A percentile compares a stretch with the other conserved stretches of the same genome.
Evolutionary conservation across 2,888 invertebrate genomes (phyloP).

Genomic region (Andrena chrysosceles): DNA sequence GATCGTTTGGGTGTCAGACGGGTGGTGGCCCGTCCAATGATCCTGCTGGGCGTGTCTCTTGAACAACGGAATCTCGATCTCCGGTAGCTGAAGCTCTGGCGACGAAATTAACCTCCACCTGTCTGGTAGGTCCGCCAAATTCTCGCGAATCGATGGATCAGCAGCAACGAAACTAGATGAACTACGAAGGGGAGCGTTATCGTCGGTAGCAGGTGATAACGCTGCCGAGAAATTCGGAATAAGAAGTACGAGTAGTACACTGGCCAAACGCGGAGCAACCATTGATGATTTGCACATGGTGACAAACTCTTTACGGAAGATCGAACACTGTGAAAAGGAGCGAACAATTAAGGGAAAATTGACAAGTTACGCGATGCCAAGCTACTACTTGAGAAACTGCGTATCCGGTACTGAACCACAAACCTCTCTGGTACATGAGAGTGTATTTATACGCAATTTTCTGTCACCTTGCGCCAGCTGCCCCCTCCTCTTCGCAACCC

Average conservation of each 20-base stretch:
- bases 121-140: background rate
- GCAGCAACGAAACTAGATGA: background rate
- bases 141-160: background rate
- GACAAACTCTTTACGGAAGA: background rate
- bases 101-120: constrained; percentile 10
- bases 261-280: background rate
- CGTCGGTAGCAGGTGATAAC: background rate
- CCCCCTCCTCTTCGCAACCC: background rate
- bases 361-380: constrained; percentile 10
- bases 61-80: constrained; percentile 29
- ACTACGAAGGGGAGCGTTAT: background rate
- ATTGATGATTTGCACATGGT: background rate
- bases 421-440: constrained; percentile 13
- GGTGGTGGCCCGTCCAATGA: too few relatives aligned
- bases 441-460: constrained; percentile 34
- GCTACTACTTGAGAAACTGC: background rate
- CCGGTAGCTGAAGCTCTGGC: background rate
- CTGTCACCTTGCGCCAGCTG: constrained; percentile 8
- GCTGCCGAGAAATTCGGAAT: background rate
- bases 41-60: constrained; percentile 5
- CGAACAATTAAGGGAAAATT: background rate
- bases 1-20: too few relatives aligned
- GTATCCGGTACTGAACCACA: constrained; percentile 39
- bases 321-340: background rate
- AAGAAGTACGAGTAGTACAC: background rate